Evolutionary conservation across 2,888 invertebrate species (phyloP).

Genomic region (Schrankia costaestrigalis): DNA sequence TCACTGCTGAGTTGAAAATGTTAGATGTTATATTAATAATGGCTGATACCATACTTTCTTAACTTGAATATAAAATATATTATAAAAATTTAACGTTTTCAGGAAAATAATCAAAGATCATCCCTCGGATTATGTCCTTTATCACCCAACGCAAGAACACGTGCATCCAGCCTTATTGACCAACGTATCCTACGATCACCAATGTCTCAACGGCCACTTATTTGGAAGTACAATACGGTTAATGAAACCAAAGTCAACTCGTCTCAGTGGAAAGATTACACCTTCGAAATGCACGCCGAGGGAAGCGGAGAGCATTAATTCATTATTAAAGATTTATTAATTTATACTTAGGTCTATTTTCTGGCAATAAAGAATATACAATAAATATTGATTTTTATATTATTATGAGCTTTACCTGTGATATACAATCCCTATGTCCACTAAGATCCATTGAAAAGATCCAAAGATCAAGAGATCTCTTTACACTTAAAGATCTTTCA

Average conservation of each 20-base stretch:
- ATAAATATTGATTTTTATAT: too few species aligned
- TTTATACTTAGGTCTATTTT: slow-evolving; percentile 13
- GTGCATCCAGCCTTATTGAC: slow-evolving; percentile 55
- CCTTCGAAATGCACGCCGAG: slow-evolving; percentile 43
- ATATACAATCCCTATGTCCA: too few species aligned
- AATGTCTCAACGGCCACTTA: slow-evolving; percentile 38
- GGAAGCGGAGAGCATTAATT: slow-evolving; percentile 32
- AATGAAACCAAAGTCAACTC: slow-evolving; percentile 64
- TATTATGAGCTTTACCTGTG: too few species aligned
- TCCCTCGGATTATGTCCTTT: slow-evolving; percentile 51
- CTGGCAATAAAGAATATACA: slow-evolving; percentile 18
- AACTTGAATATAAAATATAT: too few species aligned
- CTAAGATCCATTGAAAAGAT: too few species aligned
- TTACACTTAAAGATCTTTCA: too few species aligned
- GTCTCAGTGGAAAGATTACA: slow-evolving; percentile 60
- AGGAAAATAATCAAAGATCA: too few species aligned
- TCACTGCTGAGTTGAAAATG: too few species aligned
- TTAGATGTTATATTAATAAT: too few species aligned
- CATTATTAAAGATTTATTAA: not conserved
- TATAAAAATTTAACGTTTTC: too few species aligned
- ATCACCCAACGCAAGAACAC: slow-evolving; percentile 57
- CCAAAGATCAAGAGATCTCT: too few species aligned
- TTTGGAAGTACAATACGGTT: slow-evolving; percentile 71
- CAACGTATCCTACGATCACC: slow-evolving; percentile 49
- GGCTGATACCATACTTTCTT: too few species aligned